Percentiles rank a stretch among this genome's conserved stretches.
phyloP scores from a whole-genome alignment of 2,888 invertebrate species.

The Sipha maydis region DNA sequence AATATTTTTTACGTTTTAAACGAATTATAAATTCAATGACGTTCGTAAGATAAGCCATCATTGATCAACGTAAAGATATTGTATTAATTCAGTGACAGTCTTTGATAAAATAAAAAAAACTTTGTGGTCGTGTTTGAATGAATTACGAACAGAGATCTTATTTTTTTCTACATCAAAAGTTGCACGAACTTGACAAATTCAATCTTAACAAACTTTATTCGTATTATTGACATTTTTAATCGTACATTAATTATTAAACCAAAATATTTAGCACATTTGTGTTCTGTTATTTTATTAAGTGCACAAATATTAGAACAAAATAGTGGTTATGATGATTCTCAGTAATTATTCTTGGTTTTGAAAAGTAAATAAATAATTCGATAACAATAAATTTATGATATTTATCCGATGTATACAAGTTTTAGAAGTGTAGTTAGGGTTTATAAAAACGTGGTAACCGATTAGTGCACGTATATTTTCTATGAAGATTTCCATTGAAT shows the following conservation, averaged over 20 bases:
- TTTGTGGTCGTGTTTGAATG: not conserved
- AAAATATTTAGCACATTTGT: not conserved
- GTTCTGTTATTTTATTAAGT: no score
- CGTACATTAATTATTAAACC: not conserved
- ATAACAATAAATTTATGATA: no score
- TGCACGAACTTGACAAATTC: not conserved
- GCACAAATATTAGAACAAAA: no score
- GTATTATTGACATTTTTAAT: not conserved
- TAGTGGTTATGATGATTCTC: no score
- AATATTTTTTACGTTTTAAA: not conserved
- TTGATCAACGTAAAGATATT: conserved; percentile 7
- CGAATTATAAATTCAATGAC: not conserved
- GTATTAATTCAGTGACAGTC: conserved; percentile 17
- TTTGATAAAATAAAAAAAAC: not conserved
- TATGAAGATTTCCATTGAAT: no score
- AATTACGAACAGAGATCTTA: not conserved
- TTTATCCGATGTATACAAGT: no score
- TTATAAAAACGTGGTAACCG: no score
- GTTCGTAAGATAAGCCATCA: not conserved
- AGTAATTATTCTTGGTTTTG: no score
- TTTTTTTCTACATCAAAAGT: conserved; percentile 16
- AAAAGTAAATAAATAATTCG: no score
- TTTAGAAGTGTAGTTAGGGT: no score
- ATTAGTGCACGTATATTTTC: no score
- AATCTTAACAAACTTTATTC: not conserved